Evolutionary conservation across 2,797 vertebrate genomes (phyloP), one percentile per base, ranked within the genome.

Genomic region (Acanthurus lineatus): DNA sequence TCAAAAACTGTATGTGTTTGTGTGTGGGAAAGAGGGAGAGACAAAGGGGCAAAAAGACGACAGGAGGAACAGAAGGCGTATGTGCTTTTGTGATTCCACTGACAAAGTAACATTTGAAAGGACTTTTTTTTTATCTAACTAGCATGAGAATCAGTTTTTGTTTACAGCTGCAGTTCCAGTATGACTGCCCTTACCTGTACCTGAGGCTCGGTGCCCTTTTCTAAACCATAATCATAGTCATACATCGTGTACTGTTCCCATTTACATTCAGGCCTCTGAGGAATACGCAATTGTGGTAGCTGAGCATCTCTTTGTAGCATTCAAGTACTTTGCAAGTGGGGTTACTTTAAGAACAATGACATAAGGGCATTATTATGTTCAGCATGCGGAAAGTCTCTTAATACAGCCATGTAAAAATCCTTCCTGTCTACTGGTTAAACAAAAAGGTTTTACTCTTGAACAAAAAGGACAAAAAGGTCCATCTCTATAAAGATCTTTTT

Each of bases 81-180:
- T 78, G 83, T 73, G 76, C 69, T 89, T 84, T 79, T 69, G 59
- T 48, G 66, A 88, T 83, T 91, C 69, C 51, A 86, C 86, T 88
- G 87, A 90, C 86, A 59, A 22, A 19, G 79, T 91, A 14, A 89
- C 82, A 82, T 73, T 79, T 81, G 78, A 85, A 88, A 85, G 78
- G 32, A 83, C 84, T 83, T 85, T 81, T 44, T 81, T 44, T 60
- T 57, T 47, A 32, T 32, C 70, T 69, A 87, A 89, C 79, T 54
- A 83, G 82, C 80, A 60, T 38, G 60, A 75, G 72, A 79, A 86
- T 86, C 74, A 65, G 32, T 64, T 88, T 86, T 85, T 89, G 84
- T 88, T 90, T 88, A 76, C 77, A 67, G 84, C 81, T 74, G 83
- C 70, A 72, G 79, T 78, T 45, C 85, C 77, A 83, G 42, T 70